Percentiles rank a stretch among this genome's conserved stretches.
These are phyloP conservation scores for Elymnias hypermnestra DNA, from an alignment of 1,140 invertebrate species.

Conservation along the genomic window DNA sequence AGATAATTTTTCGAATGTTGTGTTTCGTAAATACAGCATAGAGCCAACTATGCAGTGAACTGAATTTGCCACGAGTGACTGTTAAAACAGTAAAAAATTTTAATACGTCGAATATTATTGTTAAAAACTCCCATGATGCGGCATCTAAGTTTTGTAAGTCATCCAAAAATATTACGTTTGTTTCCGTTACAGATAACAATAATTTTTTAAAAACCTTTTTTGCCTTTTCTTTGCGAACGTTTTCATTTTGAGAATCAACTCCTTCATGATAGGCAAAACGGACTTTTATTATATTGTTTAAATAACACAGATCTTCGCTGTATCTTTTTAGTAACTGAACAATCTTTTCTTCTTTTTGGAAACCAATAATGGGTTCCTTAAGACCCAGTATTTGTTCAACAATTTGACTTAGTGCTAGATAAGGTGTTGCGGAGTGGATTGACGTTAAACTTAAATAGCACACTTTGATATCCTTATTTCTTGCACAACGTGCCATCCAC, in stretches of 20 bases:
- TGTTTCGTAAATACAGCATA: slow-evolving; percentile 49
- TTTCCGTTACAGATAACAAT: slow-evolving; percentile 34
- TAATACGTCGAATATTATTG: slow-evolving; percentile 38
- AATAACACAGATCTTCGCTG: slow-evolving; percentile 56
- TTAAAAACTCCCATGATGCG: slow-evolving; percentile 56
- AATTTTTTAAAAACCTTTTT: slow-evolving; percentile 51
- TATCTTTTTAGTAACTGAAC: slow-evolving; percentile 50
- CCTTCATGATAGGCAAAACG: slow-evolving; percentile 61
- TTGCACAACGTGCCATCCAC: slow-evolving; percentile 48
- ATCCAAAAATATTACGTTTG: slow-evolving; percentile 53
- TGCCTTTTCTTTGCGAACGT: slow-evolving; percentile 47
- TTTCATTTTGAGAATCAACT: slow-evolving; percentile 37
- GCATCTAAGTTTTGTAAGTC: slow-evolving; percentile 63
- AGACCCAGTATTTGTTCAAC: slow-evolving; percentile 56
- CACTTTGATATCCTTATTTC: slow-evolving; percentile 35
- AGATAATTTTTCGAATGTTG: slow-evolving; percentile 51
- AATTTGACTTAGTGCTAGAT: slow-evolving; percentile 63
- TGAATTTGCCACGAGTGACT: slow-evolving; percentile 53
- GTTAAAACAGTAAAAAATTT: slow-evolving; percentile 52
- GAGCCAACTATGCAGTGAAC: slow-evolving; percentile 45
- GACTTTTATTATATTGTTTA: slow-evolving; percentile 62
- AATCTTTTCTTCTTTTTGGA: slow-evolving; percentile 64
- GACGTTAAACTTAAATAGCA: slow-evolving; percentile 53
- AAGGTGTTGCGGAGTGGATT: slow-evolving; percentile 61
- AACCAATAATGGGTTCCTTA: slow-evolving; percentile 45